phyloP scores from a whole-genome alignment of 2,888 invertebrate genomes.

The Andrena fulva region DNA sequence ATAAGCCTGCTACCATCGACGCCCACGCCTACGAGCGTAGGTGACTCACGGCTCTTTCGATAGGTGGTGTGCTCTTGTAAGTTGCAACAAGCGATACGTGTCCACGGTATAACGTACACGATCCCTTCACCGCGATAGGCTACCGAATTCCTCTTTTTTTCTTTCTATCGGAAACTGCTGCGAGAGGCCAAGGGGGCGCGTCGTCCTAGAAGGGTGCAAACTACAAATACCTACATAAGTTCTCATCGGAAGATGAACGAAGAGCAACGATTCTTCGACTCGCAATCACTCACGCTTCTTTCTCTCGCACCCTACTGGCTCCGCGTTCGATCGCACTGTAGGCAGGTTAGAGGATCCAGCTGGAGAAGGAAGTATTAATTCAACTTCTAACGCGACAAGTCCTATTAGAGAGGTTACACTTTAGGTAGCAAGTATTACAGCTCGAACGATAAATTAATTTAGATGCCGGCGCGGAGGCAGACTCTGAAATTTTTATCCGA shows the following conservation, averaged over 20 bases:
- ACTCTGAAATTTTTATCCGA: constrained; percentile 7
- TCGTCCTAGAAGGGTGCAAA: too few species aligned
- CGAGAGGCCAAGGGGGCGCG: neutral
- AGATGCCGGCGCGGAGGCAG: neutral
- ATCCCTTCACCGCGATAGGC: neutral
- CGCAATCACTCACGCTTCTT: too few species aligned
- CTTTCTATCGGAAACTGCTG: neutral
- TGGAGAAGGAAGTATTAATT: too few species aligned
- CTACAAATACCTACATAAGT: too few species aligned
- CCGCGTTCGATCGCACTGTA: too few species aligned
- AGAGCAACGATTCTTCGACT: too few species aligned
- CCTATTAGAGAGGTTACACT: neutral
- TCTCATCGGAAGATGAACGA: too few species aligned
- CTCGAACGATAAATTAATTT: neutral
- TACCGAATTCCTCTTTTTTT: too few species aligned
- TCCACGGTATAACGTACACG: neutral
- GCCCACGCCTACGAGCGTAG: constrained; percentile 41
- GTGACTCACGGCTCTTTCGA: constrained; percentile 55
- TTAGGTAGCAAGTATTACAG: neutral
- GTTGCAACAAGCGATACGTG: constrained; percentile 9
- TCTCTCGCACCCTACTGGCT: too few species aligned
- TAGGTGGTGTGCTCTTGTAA: constrained; percentile 20
- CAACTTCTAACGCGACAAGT: neutral
- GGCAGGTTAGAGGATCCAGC: too few species aligned
- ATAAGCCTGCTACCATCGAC: constrained; percentile 53